Evolutionary conservation across 2,888 invertebrate species (phyloP), one percentile per base, ranked within the genome.

Genomic region (Nasonovia ribisnigri): DNA sequence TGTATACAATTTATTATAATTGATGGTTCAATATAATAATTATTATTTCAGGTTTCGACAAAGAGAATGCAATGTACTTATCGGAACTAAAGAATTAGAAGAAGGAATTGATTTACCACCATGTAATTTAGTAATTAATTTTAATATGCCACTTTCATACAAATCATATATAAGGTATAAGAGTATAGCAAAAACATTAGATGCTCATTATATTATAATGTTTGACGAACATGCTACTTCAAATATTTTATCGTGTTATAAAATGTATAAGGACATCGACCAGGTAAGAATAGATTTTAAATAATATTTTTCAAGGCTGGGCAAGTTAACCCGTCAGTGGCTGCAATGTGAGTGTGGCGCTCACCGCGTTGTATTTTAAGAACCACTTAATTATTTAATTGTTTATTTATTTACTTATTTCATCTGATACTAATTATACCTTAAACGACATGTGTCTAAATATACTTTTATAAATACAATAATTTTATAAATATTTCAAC

Each of bases 31-130:
- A 42, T 67, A 51, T 88, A 88, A 67, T 92, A 88, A n/a, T 92
- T 67, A 24, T 91, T 88, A 57, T 95, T 94, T 0, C 95, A 97
- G 97, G 94, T 99, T 99, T 96, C 97, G 99, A 43, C 98, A 98
- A 96, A 98, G 98, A 95, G 98, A 99, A 95, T 98, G 98, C 95
- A 99, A 99, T 96, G 96, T 99, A 8, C 96, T 99, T 88, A 97
- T 99, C 90, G 97, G 98, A 0, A 99, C 99, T 0, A 97, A 98
- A 0, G 97, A 98, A 16, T 96, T 99, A 86, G 99, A 99, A 96
- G 98, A 99, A 96, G 99, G 99, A 92, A 98, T 99, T 94, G 99
- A 99, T 96, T 97, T 99, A 95, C 98, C 98, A 10, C 97, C 98
- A 95, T 99, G 99, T 96, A 99, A 99, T 96, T 96, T 99, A 94